Evolutionary conservation across 1,140 invertebrate species (phyloP), one percentile per base, ranked within the genome.

Genomic region (Panulirus ornatus): DNA sequence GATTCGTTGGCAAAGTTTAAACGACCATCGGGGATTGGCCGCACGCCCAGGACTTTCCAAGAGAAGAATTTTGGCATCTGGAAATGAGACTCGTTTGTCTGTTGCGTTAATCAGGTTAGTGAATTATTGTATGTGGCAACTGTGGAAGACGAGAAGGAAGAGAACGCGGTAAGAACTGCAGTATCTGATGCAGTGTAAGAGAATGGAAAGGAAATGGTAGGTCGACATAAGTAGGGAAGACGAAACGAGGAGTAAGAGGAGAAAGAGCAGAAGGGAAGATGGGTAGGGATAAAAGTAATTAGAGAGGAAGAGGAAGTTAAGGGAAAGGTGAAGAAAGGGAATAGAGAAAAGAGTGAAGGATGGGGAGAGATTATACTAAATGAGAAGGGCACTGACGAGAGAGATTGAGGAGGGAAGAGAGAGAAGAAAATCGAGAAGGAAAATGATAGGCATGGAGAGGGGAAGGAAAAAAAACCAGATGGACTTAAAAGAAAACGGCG

Each of bases 51-150:
- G 42, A 27, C 16, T 27, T 8, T 36, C n/a, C 76, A 42, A 36
- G 76, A 44, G 42, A 79, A 79, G 76, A 79, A 79, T 79, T 51
- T 44, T 51, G 76, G 9, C 76, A 16, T 79, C 44, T 79, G 42
- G 44, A 79, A 79, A 79, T 79, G 76, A 79, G 76, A 27, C 44
- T 79, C 76, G 42, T 79, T 51, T 79, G 76, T 79, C 44, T 79
- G 44, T 27, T 34, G 44, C 44, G 76, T 79, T 79, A 79, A 79
- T 79, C 76, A 51, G 44, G 42, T 79, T 51, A 36, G 34, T 27
- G 51, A 79, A 73, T 73, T 73, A 73, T 2, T 73, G 70, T 73
- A 40, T 30, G 40, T 22, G 40, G 44, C n/a, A n/a, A n/a, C n/a
- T n/a, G n/a, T n/a, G n/a, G n/a, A 51, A 42, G 27, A 27, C 9